These are phyloP conservation scores for Octodon degus DNA, from an alignment of 2,113 vertebrate species.

Conservation along the genomic window DNA sequence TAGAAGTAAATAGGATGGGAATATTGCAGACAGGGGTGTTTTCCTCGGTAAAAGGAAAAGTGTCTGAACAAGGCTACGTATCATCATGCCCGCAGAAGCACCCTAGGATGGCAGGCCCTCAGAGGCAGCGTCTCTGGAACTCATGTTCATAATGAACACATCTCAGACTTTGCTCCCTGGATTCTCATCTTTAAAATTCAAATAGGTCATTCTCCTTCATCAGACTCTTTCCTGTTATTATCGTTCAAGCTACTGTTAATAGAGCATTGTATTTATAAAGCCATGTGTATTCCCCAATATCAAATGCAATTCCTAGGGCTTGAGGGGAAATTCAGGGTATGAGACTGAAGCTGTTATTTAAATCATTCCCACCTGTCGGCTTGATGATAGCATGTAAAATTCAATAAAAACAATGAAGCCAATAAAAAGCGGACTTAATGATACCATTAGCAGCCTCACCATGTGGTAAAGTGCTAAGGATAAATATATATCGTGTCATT, in stretches of 20 bases:
- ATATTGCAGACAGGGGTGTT: not conserved
- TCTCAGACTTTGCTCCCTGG: not conserved
- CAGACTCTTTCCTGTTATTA: not conserved
- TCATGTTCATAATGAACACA: not conserved
- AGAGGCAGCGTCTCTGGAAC: not conserved
- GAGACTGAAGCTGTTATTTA: conserved; percentile 23
- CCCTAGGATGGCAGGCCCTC: not conserved
- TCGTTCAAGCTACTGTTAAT: conserved; percentile 22
- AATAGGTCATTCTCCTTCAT: not conserved
- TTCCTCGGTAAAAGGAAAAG: not conserved
- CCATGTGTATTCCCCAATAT: not conserved
- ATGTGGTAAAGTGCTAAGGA: conserved; percentile 64
- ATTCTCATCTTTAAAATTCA: not conserved
- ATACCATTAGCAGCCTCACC: conserved; percentile 62
- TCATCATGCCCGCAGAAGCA: not conserved
- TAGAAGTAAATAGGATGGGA: not conserved
- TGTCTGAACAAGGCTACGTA: not conserved
- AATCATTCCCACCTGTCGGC: conserved; percentile 54
- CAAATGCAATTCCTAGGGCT: conserved; percentile 14
- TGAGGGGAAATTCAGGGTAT: not conserved
- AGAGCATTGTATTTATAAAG: conserved; percentile 5
- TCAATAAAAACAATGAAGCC: conserved; percentile 76
- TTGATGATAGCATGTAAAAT: conserved; percentile 9
- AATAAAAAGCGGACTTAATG: conserved; percentile 75
- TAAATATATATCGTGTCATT: conserved; percentile 79